Base-by-base conservation (phyloP, 2,888 invertebrate species). In the Strigamia transsilvanica region DNA sequence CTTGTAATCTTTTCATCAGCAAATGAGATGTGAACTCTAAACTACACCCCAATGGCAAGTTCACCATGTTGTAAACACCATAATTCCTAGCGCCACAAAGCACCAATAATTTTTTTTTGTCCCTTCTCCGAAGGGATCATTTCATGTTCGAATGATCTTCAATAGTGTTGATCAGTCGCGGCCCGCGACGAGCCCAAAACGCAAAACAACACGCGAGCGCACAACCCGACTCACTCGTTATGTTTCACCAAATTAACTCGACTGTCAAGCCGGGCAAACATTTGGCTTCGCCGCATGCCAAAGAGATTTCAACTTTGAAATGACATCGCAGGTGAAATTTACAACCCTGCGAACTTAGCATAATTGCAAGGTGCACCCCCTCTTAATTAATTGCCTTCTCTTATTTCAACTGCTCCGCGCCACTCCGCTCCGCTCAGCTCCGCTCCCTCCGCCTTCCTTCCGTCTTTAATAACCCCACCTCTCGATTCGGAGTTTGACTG, bases 341-440 rank as follows among this genome's bases (percentile, higher is more conserved):
- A 81, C 81, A 66, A 81, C 81, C 81, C 73, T 73, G 73, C 21
- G 23, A 66, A 81, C 66, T 81, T 81, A 81, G 81, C 81, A 81
- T 81, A 81, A 81, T 81, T 81, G 34, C 38, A 34, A 46, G 66
- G 61, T 81, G 51, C 66, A 66, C 81, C 81, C 66, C 32, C 56
- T 46, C n/a, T 80, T 81, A 81, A 81, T 81, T 81, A 81, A 81
- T 81, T 81, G 61, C 81, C 38, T 32, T 81, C 81, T 61, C 81
- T 34, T 66, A 46, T 80, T 80, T 21, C 80, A 80, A 73, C 73
- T 73, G 73, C 73, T 73, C n/a, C 32, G 23, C 13, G 7, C 66
- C 23, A 23, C 66, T 27, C 27, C 27, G 27, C 1, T 27, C 27
- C 38, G 0, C 2, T 38, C n/a, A n/a, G n/a, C n/a, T n/a, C n/a